Conservation (phyloP, 2,797 vertebrate genomes). For the Sandelia bainsii region DNA sequence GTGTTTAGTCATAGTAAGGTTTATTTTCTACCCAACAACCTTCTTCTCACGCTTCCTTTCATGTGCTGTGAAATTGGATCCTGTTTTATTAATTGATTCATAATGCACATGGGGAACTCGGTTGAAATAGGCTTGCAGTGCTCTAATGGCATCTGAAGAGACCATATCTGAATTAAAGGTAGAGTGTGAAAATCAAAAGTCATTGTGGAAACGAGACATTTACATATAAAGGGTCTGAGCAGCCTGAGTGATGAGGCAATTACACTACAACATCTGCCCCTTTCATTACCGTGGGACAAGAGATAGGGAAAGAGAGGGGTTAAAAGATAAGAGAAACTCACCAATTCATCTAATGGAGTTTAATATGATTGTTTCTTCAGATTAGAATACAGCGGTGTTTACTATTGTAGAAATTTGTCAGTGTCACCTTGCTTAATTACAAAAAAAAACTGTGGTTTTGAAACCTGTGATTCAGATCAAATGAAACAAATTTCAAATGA, state of each 20-base stretch:
- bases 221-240: slow-evolving; percentile 58
- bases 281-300: slow-evolving; percentile 66
- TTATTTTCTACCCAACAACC: slow-evolving; percentile 33
- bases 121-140: slow-evolving; percentile 13
- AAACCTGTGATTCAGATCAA: slow-evolving; percentile 10
- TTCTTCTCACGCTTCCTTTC: slow-evolving; percentile 28
- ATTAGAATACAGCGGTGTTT: slow-evolving; percentile 53
- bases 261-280: slow-evolving; percentile 77
- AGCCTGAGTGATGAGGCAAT: slow-evolving; percentile 75
- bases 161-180: slow-evolving; percentile 38
- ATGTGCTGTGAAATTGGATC: slow-evolving; percentile 27
- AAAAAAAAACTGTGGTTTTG: slow-evolving; percentile 25
- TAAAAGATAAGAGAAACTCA: slow-evolving; percentile 70
- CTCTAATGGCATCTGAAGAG: slow-evolving; percentile 45
- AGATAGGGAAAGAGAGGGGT: slow-evolving; percentile 39
- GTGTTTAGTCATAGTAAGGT: slow-evolving; percentile 38
- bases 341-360: slow-evolving; percentile 67
- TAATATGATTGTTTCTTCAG: slow-evolving; percentile 60
- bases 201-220: slow-evolving; percentile 51
- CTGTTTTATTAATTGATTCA: slow-evolving; percentile 32
- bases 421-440: slow-evolving; percentile 42
- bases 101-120: slow-evolving; percentile 27
- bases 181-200: slow-evolving; percentile 59
- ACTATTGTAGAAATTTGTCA: slow-evolving; percentile 45
- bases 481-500: slow-evolving; percentile 3